phyloP scores from a whole-genome alignment of 2,888 invertebrate species.

The Orchesella flavescens region DNA sequence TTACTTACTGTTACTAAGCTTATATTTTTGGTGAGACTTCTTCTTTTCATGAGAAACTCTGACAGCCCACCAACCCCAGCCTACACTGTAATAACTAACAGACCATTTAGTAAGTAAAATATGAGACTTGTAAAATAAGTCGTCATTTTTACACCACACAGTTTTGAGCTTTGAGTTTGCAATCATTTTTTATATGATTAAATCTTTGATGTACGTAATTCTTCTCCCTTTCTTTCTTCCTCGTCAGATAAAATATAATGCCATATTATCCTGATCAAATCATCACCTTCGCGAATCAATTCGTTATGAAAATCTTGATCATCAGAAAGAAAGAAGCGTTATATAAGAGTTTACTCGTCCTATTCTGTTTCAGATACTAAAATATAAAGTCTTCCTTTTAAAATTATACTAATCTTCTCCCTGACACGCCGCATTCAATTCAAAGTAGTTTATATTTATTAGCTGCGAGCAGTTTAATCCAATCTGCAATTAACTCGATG shows the following conservation, averaged over 20 bases:
- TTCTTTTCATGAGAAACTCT: background rate
- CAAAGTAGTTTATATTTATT: background rate
- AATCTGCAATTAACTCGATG: background rate
- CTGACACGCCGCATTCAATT: background rate
- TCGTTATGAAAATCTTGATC: background rate
- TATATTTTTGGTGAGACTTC: background rate
- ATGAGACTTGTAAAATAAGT: background rate
- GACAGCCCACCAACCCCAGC: background rate
- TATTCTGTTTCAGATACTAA: background rate
- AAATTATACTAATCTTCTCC: background rate
- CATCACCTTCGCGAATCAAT: conserved; percentile 26
- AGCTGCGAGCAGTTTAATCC: background rate
- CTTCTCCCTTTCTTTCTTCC: conserved; percentile 10
- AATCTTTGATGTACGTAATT: background rate
- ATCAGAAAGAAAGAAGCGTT: background rate
- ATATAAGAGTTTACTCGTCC: background rate
- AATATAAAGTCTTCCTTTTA: background rate
- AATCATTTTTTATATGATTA: background rate
- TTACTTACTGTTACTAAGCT: too few species aligned
- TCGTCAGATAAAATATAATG: conserved; percentile 8
- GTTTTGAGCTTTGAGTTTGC: background rate
- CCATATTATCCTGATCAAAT: conserved; percentile 13
- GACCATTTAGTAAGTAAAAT: background rate
- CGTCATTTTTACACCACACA: background rate
- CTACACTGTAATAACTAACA: background rate